phyloP scores from a whole-genome alignment of 2,888 invertebrate species.

The Apantesis nais region DNA sequence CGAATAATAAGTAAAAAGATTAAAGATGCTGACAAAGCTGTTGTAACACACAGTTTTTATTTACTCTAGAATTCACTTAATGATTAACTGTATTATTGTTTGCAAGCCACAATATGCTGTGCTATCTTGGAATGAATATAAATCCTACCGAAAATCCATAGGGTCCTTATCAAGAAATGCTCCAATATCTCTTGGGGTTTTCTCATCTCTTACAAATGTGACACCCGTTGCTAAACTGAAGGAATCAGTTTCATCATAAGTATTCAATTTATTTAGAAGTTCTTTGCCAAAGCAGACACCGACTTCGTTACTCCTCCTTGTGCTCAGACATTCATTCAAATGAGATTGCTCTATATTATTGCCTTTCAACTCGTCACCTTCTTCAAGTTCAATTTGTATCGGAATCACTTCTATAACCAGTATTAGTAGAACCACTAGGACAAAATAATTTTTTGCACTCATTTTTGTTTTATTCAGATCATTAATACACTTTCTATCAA shows the following conservation, averaged over 20 bases:
- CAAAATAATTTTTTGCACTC: conserved; percentile 28
- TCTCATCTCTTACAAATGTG: conserved; percentile 87
- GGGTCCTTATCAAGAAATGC: conserved; percentile 91
- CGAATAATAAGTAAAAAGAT: not conserved
- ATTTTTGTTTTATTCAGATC: conserved; percentile 29
- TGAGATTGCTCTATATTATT: conserved; percentile 67
- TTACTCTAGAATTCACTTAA: no score
- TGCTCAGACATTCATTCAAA: conserved; percentile 75
- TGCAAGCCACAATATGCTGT: not conserved
- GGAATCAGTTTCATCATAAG: conserved; percentile 88
- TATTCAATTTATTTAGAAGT: conserved; percentile 87
- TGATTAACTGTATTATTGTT: no score
- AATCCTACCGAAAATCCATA: conserved; percentile 88
- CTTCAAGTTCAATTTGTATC: conserved; percentile 68
- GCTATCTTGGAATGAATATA: not conserved
- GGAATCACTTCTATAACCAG: conserved; percentile 66
- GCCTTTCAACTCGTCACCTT: conserved; percentile 71
- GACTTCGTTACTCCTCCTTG: conserved; percentile 73
- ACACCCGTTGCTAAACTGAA: conserved; percentile 88
- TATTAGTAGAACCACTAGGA: conserved; percentile 48
- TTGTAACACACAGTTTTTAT: no score
- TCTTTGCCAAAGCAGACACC: conserved; percentile 90
- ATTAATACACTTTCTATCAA: conserved; percentile 29
- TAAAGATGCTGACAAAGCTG: not conserved
- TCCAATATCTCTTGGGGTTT: conserved; percentile 87